Percentiles rank a stretch among this genome's conserved stretches.
phyloP scores from a whole-genome alignment of 2,113 vertebrate species.

The Onychostoma macrolepis region DNA sequence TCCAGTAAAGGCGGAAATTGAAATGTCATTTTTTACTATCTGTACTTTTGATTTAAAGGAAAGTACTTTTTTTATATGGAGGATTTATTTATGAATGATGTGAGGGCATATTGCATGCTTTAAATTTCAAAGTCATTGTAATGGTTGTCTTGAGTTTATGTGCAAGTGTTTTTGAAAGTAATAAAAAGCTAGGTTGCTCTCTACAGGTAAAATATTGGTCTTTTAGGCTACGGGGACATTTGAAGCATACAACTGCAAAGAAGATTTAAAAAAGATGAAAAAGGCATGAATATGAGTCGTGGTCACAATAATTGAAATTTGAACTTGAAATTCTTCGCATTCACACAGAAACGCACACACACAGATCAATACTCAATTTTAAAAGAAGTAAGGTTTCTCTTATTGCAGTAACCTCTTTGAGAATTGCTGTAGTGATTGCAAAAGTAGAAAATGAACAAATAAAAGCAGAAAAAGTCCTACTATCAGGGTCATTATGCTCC shows the following conservation, averaged over 20 bases:
- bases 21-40: background rate
- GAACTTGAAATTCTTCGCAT: slow-evolving; percentile 11
- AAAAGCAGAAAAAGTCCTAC: background rate
- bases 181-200: background rate
- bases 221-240: background rate
- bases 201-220: background rate
- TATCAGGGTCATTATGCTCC: background rate
- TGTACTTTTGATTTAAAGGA: background rate
- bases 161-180: background rate
- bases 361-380: slow-evolving; percentile 39
- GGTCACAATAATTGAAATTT: slow-evolving; percentile 30
- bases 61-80: background rate
- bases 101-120: background rate
- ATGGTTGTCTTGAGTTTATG: background rate
- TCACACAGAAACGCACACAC: background rate
- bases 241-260: background rate
- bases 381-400: slow-evolving; percentile 16
- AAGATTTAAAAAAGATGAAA: background rate
- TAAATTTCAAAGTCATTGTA: background rate
- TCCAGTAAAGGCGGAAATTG: background rate
- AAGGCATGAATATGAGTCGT: background rate
- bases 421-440: slow-evolving; percentile 1
- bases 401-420: slow-evolving; percentile 4
- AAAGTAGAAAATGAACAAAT: background rate
- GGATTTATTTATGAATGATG: slow-evolving; percentile 1